Conservation (phyloP, 2,797 vertebrate genomes). For the Euthynnus affinis region DNA sequence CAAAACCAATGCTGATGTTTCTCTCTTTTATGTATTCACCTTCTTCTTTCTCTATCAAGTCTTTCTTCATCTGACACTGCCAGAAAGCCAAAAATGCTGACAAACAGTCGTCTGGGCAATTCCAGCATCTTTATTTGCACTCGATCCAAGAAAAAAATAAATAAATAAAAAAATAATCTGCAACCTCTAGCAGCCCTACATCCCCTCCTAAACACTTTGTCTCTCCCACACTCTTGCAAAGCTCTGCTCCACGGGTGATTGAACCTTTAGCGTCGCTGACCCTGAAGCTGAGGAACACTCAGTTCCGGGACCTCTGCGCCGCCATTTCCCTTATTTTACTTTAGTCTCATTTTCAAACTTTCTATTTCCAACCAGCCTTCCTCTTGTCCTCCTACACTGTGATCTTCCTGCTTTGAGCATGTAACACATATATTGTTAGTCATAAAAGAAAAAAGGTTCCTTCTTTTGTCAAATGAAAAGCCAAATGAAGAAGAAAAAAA, state of each 20-base stretch:
- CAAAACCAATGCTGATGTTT: constrained; percentile 83
- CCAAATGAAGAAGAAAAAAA: constrained; percentile 19
- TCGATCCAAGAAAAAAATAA: constrained; percentile 52
- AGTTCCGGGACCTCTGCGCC: constrained; percentile 4
- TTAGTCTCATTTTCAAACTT: constrained; percentile 38
- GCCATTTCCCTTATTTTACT: constrained; percentile 23
- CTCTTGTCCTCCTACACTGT: constrained; percentile 38
- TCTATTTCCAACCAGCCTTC: constrained; percentile 31
- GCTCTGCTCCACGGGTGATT: constrained; percentile 31
- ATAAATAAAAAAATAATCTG: constrained; percentile 1
- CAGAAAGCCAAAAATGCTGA: constrained; percentile 80
- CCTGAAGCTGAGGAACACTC: constrained; percentile 28
- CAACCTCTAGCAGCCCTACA: constrained; percentile 49
- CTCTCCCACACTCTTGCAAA: constrained; percentile 37
- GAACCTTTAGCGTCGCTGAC: constrained; percentile 23
- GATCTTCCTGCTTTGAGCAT: background rate
- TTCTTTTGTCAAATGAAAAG: constrained; percentile 9
- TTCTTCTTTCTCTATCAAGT: constrained; percentile 73
- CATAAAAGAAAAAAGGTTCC: constrained; percentile 25
- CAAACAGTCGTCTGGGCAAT: constrained; percentile 75
- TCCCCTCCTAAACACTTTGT: constrained; percentile 41
- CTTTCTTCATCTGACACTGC: constrained; percentile 76
- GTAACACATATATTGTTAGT: constrained; percentile 13
- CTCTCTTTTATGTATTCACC: constrained; percentile 80
- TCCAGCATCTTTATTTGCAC: constrained; percentile 75